phyloP scores from a whole-genome alignment of 2,888 invertebrate genomes.

The Hypselothyrea guttata region DNA sequence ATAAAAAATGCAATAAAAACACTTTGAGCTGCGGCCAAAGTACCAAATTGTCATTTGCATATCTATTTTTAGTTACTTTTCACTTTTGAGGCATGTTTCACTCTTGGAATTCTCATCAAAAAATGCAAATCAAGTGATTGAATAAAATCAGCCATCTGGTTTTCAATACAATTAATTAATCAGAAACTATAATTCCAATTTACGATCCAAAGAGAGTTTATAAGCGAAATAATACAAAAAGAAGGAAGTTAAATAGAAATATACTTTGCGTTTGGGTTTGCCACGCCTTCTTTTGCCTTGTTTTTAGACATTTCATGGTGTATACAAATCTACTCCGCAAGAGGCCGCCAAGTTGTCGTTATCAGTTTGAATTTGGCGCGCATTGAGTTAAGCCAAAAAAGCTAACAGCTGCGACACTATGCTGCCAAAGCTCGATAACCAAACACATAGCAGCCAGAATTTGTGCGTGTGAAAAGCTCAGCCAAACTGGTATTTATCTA shows the following conservation, averaged over 20 bases:
- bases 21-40: constrained; percentile 8
- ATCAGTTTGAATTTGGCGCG: constrained; percentile 28
- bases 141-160: background rate
- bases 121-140: constrained; percentile 1
- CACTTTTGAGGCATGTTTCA: constrained; percentile 47
- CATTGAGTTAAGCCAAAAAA: background rate
- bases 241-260: too few species aligned
- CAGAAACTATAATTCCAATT: too few species aligned
- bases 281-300: too few species aligned
- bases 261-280: too few species aligned
- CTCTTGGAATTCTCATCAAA: constrained; percentile 11
- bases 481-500: constrained; percentile 67
- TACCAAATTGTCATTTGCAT: constrained; percentile 49
- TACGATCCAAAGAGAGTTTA: too few species aligned
- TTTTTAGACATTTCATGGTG: too few species aligned
- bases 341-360: background rate
- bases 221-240: too few species aligned
- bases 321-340: too few species aligned
- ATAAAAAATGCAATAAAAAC: constrained; percentile 43
- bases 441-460: constrained; percentile 35
- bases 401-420: constrained; percentile 24
- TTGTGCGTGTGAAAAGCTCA: constrained; percentile 32
- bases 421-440: constrained; percentile 4
- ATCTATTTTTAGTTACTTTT: constrained; percentile 42
- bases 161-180: too few species aligned